Conservation (phyloP, 2,888 invertebrate species). For the Torymus tubicola region DNA sequence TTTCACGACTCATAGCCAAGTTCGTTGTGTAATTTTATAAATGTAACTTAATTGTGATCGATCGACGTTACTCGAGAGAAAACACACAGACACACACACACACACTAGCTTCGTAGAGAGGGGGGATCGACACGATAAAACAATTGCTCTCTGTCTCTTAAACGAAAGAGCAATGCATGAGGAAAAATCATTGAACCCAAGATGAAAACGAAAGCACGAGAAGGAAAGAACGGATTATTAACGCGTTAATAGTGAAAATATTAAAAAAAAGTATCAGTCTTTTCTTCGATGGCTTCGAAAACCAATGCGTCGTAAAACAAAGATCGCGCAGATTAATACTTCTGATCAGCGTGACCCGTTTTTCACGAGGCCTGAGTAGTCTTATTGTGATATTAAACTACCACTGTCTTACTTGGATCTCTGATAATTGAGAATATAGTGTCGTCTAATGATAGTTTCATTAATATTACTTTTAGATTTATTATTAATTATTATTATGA, state of each 20-base stretch:
- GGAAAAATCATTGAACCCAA: constrained; percentile 32
- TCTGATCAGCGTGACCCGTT: constrained; percentile 61
- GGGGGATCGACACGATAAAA: constrained; percentile 33
- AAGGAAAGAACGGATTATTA: constrained; percentile 21
- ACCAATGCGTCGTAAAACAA: constrained; percentile 56
- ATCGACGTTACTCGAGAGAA: constrained; percentile 46
- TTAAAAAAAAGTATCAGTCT: constrained; percentile 50
- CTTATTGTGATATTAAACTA: constrained; percentile 77
- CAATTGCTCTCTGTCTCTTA: constrained; percentile 49
- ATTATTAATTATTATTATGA: constrained; percentile 61
- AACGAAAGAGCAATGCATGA: constrained; percentile 35
- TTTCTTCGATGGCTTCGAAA: constrained; percentile 58
- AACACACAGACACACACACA: too few species aligned
- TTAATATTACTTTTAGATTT: constrained; percentile 67
- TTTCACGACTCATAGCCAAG: constrained; percentile 56
- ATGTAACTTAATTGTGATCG: constrained; percentile 57
- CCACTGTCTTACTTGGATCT: constrained; percentile 77
- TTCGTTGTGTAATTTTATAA: constrained; percentile 59
- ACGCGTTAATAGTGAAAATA: constrained; percentile 53
- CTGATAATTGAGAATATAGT: constrained; percentile 73
- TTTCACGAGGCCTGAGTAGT: constrained; percentile 76
- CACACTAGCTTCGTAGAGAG: constrained; percentile 27
- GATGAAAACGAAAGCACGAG: constrained; percentile 47
- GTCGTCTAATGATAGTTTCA: constrained; percentile 69
- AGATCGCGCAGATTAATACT: constrained; percentile 56